phyloP scores from a whole-genome alignment of 2,113 vertebrate species.

The Oreotragus oreotragus region DNA sequence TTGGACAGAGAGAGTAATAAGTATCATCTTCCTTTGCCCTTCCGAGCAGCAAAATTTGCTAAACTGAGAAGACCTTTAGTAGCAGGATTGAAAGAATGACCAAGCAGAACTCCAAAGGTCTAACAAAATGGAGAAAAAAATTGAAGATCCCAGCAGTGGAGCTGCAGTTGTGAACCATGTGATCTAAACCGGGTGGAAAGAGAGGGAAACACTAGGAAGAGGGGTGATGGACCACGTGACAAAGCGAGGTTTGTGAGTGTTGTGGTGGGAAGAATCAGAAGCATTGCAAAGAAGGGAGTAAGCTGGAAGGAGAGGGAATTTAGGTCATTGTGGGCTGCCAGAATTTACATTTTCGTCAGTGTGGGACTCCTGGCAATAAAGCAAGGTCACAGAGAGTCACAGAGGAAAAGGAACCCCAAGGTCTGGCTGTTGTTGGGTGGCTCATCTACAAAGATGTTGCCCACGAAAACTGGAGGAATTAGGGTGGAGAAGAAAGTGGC shows the following conservation, averaged over 20 bases:
- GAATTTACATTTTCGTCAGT: background rate
- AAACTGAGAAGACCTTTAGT: background rate
- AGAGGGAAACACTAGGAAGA: background rate
- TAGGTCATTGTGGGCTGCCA: background rate
- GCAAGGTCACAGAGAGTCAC: background rate
- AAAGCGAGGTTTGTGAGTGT: background rate
- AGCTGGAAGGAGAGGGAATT: background rate
- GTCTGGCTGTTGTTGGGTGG: background rate
- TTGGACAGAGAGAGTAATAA: background rate
- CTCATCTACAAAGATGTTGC: background rate
- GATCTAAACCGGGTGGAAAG: background rate
- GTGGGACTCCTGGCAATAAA: background rate
- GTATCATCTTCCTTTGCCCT: background rate
- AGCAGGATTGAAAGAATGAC: background rate
- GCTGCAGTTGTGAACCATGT: background rate
- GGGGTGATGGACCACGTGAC: accelerated
- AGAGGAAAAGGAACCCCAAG: background rate
- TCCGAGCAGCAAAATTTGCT: background rate
- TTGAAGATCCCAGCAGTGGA: background rate
- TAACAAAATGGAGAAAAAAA: background rate
- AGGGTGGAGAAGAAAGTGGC: background rate
- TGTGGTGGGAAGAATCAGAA: background rate
- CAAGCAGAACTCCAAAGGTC: background rate
- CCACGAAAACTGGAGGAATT: background rate
- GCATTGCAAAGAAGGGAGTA: background rate